Evolutionary conservation across 2,113 vertebrate genomes (phyloP), one percentile per base, ranked within the genome.

Genomic region (Tetrax tetrax): DNA sequence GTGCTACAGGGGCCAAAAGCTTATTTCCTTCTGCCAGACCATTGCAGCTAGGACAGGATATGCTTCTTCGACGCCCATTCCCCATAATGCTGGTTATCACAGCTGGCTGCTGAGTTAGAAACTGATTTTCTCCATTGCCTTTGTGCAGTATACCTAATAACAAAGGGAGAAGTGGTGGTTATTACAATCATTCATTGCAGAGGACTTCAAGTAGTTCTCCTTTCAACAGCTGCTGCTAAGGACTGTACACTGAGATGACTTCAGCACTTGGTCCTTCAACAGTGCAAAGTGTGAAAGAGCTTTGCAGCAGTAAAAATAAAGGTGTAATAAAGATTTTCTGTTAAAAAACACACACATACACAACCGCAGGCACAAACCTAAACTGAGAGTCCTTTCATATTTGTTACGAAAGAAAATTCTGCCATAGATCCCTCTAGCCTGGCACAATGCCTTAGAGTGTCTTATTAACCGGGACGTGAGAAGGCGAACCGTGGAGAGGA

Each of bases 21-120:
- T 99, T 99, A 98, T 99, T 99, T 92, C 99, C 99, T 76, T 99
- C 99, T 3, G 99, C 99, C 16, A 99, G 98, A 48, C 99, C 99
- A 5, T 99, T 99, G 95, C 99, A 99, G 98, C 99, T 99, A 22
- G 99, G 99, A 89, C 99, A 99, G 56, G 99, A 99, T 88, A 99
- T 99, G 94, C 99, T 99, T 75, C 99, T 98, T 17, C 99, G 98
- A 23, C 99, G 99, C 47, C 99, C 99, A 0, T 99, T 99, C 27
- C 99, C 99, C 99, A 99, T 99, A 92, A 99, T 96, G 98, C 99
- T 99, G 81, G 98, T 99, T 97, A 99, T 99, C 92, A 99, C 99
- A 33, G 99, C 98, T 0, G 99, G 99, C 98, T 99, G 99, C 98
- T 99, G 99, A 9, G 99, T 99, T 94, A 99, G 98, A 95, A 99